Conservation (phyloP, 2,113 vertebrate genomes). For the Lophochroa leadbeateri region DNA sequence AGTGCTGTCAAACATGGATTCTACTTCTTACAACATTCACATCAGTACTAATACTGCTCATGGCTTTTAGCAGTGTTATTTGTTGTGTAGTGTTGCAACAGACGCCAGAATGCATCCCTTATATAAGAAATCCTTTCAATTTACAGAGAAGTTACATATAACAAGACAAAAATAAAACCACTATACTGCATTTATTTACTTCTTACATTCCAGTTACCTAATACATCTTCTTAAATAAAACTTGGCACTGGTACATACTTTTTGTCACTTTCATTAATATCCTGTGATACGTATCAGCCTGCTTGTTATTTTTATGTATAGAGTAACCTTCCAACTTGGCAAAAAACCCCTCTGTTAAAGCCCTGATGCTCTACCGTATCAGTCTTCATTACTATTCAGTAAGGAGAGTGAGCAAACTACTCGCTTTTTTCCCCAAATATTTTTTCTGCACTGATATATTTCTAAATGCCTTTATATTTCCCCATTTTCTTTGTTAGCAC, state of each 20-base stretch:
- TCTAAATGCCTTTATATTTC: constrained; percentile 1
- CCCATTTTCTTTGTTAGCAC: not conserved
- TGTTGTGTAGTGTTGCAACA: not conserved
- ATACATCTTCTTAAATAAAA: constrained; percentile 12
- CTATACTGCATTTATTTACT: not conserved
- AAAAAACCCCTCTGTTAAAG: not conserved
- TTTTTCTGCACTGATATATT: not conserved
- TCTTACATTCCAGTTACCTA: not conserved
- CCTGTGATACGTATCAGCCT: not conserved
- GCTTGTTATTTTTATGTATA: not conserved
- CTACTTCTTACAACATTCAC: not conserved
- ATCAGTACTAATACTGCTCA: not conserved
- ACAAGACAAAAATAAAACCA: not conserved
- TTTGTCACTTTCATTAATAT: constrained; percentile 7
- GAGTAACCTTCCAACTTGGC: not conserved
- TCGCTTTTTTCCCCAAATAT: not conserved
- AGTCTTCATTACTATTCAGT: not conserved
- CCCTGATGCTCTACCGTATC: not conserved
- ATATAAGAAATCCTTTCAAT: not conserved
- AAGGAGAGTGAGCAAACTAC: not conserved
- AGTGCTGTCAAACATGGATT: not conserved
- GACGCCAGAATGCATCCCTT: not conserved
- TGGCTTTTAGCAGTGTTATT: not conserved
- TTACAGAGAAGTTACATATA: not conserved
- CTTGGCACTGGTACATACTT: not conserved